These are phyloP conservation scores for Apogon hyalosoma DNA, from an alignment of 2,797 vertebrate species.

Conservation along the genomic window DNA sequence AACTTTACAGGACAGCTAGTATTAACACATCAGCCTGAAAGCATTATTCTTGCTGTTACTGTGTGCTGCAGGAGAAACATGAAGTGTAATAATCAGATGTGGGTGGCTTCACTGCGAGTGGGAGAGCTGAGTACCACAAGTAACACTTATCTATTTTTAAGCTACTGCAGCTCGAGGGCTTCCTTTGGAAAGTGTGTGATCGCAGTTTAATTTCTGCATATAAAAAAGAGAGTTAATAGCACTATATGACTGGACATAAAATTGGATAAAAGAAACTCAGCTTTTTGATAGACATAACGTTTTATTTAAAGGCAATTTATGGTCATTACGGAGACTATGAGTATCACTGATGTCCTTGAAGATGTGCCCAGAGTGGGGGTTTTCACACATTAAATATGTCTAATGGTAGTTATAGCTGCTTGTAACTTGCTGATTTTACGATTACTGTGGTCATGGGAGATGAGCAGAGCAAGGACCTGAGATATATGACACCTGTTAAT, in stretches of 20 bases:
- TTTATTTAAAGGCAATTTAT: not conserved
- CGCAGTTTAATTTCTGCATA: constrained; percentile 34
- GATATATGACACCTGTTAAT: constrained; percentile 74
- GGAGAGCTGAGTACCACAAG: constrained; percentile 61
- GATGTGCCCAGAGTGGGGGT: not conserved
- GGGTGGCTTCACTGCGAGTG: constrained; percentile 62
- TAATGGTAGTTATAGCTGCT: constrained; percentile 6
- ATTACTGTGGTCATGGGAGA: constrained; percentile 53
- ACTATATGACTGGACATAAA: constrained; percentile 15
- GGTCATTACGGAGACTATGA: not conserved
- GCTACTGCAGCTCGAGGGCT: constrained; percentile 64
- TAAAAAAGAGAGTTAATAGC: constrained; percentile 14
- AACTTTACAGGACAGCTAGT: too few relatives aligned
- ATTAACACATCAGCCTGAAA: constrained; percentile 1
- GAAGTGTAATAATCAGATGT: constrained; percentile 61
- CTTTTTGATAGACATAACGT: constrained; percentile 5
- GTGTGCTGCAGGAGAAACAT: constrained; percentile 36
- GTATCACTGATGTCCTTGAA: not conserved
- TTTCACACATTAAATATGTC: constrained; percentile 16
- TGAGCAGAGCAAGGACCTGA: constrained; percentile 42
- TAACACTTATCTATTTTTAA: constrained; percentile 77
- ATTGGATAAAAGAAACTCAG: not conserved
- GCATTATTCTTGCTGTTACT: constrained; percentile 1
- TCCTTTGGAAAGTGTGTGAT: constrained; percentile 68
- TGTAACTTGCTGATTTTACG: constrained; percentile 45